These are phyloP conservation scores for Meriones psammophilus DNA, from an alignment of 2,797 vertebrate species.

Conservation along the genomic window DNA sequence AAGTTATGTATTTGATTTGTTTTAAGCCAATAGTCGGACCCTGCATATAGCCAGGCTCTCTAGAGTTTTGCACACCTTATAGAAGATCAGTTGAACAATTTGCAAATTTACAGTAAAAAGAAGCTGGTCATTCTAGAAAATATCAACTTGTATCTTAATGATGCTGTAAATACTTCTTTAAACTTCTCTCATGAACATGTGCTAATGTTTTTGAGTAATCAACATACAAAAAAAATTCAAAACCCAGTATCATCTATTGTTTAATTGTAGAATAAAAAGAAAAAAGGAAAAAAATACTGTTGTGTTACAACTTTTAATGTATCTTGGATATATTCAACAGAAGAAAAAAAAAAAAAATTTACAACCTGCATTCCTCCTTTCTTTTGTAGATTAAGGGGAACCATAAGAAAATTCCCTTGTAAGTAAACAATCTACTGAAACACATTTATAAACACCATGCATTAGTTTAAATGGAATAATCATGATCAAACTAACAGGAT, in stretches of 20 bases:
- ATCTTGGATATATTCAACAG: constrained; percentile 7
- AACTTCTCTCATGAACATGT: neutral
- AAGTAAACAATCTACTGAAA: constrained; percentile 36
- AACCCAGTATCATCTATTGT: neutral
- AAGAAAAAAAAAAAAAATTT: constrained; percentile 44
- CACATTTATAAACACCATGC: neutral
- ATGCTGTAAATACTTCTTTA: constrained; percentile 46
- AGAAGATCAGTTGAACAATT: neutral
- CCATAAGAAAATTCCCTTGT: neutral
- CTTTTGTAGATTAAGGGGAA: constrained; percentile 30
- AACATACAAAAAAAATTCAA: constrained; percentile 27
- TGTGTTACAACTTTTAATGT: neutral
- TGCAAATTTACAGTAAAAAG: neutral
- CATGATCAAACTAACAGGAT: constrained; percentile 47
- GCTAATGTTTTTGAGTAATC: constrained; percentile 46
- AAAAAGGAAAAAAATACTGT: neutral
- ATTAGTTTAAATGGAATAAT: constrained; percentile 61
- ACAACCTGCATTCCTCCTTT: neutral
- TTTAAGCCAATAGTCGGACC: constrained; percentile 7
- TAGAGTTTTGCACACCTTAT: neutral
- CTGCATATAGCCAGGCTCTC: neutral
- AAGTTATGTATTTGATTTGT: constrained; percentile 26
- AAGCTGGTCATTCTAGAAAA: neutral
- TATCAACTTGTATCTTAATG: neutral
- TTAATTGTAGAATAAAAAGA: constrained; percentile 37